Base-by-base conservation (phyloP, 2,888 invertebrate species). In the Micropterix aruncella region DNA sequence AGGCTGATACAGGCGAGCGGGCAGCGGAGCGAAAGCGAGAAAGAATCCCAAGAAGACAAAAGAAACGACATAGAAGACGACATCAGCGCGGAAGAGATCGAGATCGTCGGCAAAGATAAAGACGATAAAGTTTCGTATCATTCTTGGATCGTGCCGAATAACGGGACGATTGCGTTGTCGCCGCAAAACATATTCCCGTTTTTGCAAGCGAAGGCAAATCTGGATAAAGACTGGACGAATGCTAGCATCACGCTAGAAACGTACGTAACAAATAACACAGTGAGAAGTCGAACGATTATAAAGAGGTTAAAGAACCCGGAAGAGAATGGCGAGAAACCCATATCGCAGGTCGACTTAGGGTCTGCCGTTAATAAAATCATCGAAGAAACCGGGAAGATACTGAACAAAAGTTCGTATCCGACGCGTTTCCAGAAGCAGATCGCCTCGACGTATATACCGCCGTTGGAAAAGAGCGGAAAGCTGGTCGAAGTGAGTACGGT, bases 281-380 rank as follows among this genome's bases (percentile, higher is more conserved):
- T 27, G 12, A 27, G 27, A 27, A 27, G 27, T 27, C 27, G 27
- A 27, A 27, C 27, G 7, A 27, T 27, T 12, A 12, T 27, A 7
- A 27, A 27, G 12, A 27, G 27, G 12, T 27, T 27, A 12, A 27
- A 27, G 12, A 27, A 27, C 12, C 12, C 12, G 7, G 27, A 27
- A 7, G 27, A 27, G 5, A n/a, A n/a, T n/a, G n/a, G n/a, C n/a
- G 27, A 27, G 5, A 5, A 12, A 12, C 27, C 27, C 12, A 7
- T 27, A 12, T 27, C 27, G 5, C 5, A 27, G 12, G 27, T 27
- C 27, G 27, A 27, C 27, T 7, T 27, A 5, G 27, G 27, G 12
- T 27, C 27, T 27, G 27, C 65, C 2, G 63, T 70, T 4, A 63
- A 61, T 48, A 59, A 65, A 47, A 66, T 70, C 42, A 62, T 69